Evolutionary conservation across 2,113 vertebrate species (phyloP), one percentile per base, ranked within the genome.

Genomic region (Macheiramphus alcinus): DNA sequence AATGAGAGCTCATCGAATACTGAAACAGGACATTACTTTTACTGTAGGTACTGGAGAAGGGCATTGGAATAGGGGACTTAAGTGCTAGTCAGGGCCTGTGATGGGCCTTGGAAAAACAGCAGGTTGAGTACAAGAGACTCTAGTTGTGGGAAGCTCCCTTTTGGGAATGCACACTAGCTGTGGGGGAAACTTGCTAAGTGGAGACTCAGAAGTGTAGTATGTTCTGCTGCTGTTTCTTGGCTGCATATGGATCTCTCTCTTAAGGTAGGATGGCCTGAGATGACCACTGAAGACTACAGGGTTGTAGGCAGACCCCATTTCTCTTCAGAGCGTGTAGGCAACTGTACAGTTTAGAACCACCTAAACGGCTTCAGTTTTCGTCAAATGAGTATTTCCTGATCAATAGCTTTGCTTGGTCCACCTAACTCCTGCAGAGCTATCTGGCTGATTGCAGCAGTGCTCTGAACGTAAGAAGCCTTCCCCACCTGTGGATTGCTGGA

Each of bases 161-260:
- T 40, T 29, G 12, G 22, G 53, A 53, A 40, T 11, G 15, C 56
- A 21, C n/a, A 10, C 2, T 11, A n/a, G 16, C 11, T 45, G 3
- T 23, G 10, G 8, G 38, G 13, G 17, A 18, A 61, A 10, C 11
- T 5, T 40, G 2, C 0, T n/a, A 7, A 74, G 43, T 31, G 42
- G 34, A 22, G 21, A 9, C 7, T 29, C 8, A 3, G 2, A 45
- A 70, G 20, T 13, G 14, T 12, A 34, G 13, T 3, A 1, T 17
- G 9, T 53, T 73, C 1, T 84, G 36, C 11, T 36, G 50, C 22
- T 78, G 5, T 32, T 53, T 8, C 16, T 50, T 88, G 11, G 40
- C 10, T 47, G 1, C 2, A 4, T 31, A 1, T 3, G 7, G 8
- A 1, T 34, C 0, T 2, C 2, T 45, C 11, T 75, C 3, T 32